Evolutionary conservation across 2,797 vertebrate genomes (phyloP).

Genomic region (Macropus fuliginosus): DNA sequence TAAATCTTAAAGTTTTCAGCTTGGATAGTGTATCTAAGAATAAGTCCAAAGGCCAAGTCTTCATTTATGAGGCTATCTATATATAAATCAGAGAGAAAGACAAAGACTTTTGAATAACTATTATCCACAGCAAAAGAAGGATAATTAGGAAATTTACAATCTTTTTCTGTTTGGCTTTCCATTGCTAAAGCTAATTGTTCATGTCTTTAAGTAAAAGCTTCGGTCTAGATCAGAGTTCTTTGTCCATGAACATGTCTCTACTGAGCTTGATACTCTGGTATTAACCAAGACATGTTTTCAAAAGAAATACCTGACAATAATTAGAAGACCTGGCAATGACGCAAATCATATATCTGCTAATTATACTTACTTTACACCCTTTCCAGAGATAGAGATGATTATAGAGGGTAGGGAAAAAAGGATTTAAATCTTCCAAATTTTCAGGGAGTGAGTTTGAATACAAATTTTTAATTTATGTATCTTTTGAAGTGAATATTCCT

Average conservation of each 20-base stretch:
- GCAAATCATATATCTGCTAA: slow-evolving; percentile 32
- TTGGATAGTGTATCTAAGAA: background rate
- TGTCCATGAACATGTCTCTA: background rate
- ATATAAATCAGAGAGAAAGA: background rate
- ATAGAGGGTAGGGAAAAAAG: background rate
- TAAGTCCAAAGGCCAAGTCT: background rate
- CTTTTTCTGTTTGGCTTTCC: background rate
- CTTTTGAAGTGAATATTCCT: background rate
- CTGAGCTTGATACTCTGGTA: background rate
- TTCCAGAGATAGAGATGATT: background rate
- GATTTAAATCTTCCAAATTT: background rate
- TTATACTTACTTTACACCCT: slow-evolving; percentile 12
- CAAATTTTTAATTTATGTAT: too few relatives aligned
- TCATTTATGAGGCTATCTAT: background rate
- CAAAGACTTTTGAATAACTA: background rate
- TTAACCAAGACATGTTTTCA: slow-evolving; percentile 23
- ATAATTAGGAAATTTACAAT: slow-evolving; percentile 16
- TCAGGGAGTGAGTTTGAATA: background rate
- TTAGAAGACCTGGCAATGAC: slow-evolving; percentile 34
- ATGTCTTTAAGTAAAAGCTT: slow-evolving; percentile 42
- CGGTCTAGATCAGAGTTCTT: slow-evolving; percentile 16
- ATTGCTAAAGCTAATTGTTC: slow-evolving; percentile 15
- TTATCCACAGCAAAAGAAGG: background rate
- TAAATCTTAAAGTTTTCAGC: background rate
- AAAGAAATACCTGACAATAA: slow-evolving; percentile 47